Base-by-base conservation (phyloP, 2,113 vertebrate genomes). In the Pungitius pungitius region DNA sequence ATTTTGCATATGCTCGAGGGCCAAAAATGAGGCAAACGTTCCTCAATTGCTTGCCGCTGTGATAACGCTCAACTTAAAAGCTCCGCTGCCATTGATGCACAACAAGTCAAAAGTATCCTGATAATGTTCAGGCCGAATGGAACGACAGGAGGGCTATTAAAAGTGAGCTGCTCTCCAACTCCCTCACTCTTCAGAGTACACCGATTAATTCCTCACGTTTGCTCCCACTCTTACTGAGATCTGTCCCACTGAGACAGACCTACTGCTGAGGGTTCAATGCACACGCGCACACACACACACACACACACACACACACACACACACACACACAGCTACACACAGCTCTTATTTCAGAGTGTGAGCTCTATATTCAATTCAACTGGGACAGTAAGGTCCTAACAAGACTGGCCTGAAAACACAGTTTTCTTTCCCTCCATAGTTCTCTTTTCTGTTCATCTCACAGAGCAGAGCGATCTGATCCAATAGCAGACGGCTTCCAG, bases 381-480 rank as follows among this genome's bases (percentile, higher is more conserved):
- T 84, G 81, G 83, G 81, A 85, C 78, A 75, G 39, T 39, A 43
- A 74, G 58, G 78, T 83, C 83, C 69, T 75, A 84, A 70, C 73
- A 60, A 85, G 73, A 56, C 30, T 62, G 84, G 47, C 78, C 86
- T 84, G 80, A 80, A 88, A 88, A 86, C 84, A 66, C 56, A 9
- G 39, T 70, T 78, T 61, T 12, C 15, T 66, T 15, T 14, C 59
- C 56, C 37, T 40, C 15, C 61, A 7, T 39, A 8, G 17, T 40
- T 43, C 54, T 49, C 47, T 52, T 18, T 74, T 27, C 57, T 42
- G 30, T 71, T 60, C 4, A 47, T 55, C 24, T 68, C 22, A 3
- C 40, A 35, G 43, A 82, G 42, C 22, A 2, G 8, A 40, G 59
- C 59, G 8, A 35, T 63, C 35, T 30, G 69, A 70, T 71, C 60